phyloP scores from a whole-genome alignment of 2,888 invertebrate genomes.

The Falcaria lacertinaria region DNA sequence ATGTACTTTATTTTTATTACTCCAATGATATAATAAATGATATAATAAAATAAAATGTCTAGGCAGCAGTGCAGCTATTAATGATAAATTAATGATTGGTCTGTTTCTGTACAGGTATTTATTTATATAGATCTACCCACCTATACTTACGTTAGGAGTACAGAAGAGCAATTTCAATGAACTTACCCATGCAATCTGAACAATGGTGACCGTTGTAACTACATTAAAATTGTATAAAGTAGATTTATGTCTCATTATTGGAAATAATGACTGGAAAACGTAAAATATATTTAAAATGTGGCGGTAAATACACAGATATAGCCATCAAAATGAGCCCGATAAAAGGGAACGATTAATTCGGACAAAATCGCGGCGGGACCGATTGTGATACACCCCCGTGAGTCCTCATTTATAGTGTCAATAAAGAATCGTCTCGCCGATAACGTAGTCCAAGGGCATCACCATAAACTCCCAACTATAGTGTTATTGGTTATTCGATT shows the following conservation, averaged over 20 bases:
- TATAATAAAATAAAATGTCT: background rate
- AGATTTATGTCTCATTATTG: no score
- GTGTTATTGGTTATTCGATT: constrained; percentile 71
- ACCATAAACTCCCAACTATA: constrained; percentile 70
- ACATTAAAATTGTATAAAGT: no score
- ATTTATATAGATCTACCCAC: no score
- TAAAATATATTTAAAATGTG: no score
- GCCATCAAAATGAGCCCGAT: background rate
- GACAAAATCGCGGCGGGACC: constrained; percentile 14
- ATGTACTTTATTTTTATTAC: background rate
- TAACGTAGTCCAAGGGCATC: constrained; percentile 65
- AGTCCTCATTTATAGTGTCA: constrained; percentile 60
- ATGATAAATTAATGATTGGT: background rate
- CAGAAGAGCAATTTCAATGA: no score
- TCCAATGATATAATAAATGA: background rate
- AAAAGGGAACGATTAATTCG: constrained; percentile 2
- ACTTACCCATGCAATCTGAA: no score
- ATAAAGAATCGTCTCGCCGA: constrained; percentile 67
- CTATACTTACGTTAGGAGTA: no score
- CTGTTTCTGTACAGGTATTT: no score
- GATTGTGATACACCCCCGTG: constrained; percentile 33
- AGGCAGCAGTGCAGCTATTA: background rate
- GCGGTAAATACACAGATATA: no score
- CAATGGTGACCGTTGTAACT: no score
- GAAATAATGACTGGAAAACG: no score